phyloP scores from a whole-genome alignment of 1,140 invertebrate species.

The Trachelipus rathkii region DNA sequence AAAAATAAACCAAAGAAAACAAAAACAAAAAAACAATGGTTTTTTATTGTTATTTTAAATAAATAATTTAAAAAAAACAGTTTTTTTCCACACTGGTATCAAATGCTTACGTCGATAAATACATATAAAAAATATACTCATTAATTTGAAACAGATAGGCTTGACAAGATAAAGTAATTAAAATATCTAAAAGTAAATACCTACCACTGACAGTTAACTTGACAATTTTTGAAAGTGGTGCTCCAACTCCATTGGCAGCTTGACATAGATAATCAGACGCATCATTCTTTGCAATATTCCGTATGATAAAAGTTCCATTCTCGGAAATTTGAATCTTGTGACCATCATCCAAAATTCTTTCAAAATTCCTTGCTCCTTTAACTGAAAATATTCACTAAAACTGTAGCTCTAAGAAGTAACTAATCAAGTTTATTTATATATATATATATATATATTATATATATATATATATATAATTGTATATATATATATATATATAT shows the following conservation, averaged over 20 bases:
- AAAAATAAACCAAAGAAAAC: too few species aligned
- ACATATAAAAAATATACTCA: too few species aligned
- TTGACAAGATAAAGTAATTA: too few species aligned
- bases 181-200: not conserved
- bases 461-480: slow-evolving; percentile 15
- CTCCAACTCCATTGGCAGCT: slow-evolving; percentile 26
- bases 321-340: not conserved
- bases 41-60: too few species aligned
- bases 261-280: slow-evolving; percentile 20
- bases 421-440: not conserved
- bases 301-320: not conserved
- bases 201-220: slow-evolving; percentile 20
- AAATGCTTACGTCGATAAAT: too few species aligned
- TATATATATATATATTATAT: slow-evolving; percentile 15
- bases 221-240: slow-evolving; percentile 15
- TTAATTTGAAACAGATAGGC: too few species aligned
- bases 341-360: not conserved
- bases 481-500: too few species aligned
- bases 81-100: too few species aligned
- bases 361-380: not conserved
- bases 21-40: too few species aligned
- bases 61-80: too few species aligned
- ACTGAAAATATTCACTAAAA: not conserved
- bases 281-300: not conserved
- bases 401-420: not conserved